Base-by-base conservation (phyloP, 2,888 invertebrate species). In the Drosophila percnosoma region DNA sequence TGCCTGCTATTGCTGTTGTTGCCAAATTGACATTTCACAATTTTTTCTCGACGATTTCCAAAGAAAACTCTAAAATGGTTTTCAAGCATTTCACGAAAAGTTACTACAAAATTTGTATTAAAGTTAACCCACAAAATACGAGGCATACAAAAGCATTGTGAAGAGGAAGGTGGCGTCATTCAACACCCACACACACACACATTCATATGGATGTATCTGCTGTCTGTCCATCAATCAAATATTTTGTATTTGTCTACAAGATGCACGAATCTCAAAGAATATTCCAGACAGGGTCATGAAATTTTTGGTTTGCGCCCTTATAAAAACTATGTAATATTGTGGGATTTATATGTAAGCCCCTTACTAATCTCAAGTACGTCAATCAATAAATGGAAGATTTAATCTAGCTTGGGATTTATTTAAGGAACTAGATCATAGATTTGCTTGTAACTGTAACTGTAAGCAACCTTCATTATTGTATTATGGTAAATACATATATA, bases 1-100 rank as follows among this genome's bases (percentile, higher is more conserved):
- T 65, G 65, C 29, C 51, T 58, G 64, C 61, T 70, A 68, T 75
- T 80, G 69, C 78, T 72, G 79, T 68, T 75, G 74, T 89, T 87
- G 87, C 80, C 88, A 89, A 89, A 87, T 87, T 87, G 80, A 83
- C 82, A 88, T 87, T 87, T 87, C 86, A 88, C 90, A 89, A 87
- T 74, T 54, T 59, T 58, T 58, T 45, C 54, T 69, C 77, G 71
- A 75, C 73, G 29, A n/a, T 31, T 27, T 60, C 15, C 59, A 45
- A 68, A 45, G 55, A 54, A 55, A 53, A 40, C 36, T 52, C 18
- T 55, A 33, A 58, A 63, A 36, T 57, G 18, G 36, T 48, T 67
- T 65, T 53, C 36, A 31, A 54, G 33, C 18, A 31, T n/a, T 24
- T 13, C 21, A 29, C 15, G n/a, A 65, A 66, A 53, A n/a, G 42